Conservation (phyloP, 1,140 invertebrate species). For the Drosophila equinoxialis region DNA sequence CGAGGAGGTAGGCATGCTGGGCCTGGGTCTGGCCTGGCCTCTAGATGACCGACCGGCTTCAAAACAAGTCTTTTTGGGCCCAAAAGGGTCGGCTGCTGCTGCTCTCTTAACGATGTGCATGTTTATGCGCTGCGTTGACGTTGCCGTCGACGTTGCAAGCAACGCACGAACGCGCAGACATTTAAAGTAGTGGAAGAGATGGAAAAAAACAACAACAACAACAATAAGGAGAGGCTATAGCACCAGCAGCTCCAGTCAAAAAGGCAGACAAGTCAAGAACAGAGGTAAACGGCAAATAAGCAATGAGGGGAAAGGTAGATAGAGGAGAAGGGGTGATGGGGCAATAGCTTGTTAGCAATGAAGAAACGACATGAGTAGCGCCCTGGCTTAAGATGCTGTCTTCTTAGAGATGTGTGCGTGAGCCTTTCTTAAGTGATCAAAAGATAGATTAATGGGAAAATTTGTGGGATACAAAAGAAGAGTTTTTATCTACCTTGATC, state of each 20-base stretch:
- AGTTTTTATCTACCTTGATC: no score
- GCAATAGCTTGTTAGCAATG: slow-evolving; percentile 67
- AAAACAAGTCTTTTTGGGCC: slow-evolving; percentile 55
- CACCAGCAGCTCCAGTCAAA: slow-evolving; percentile 24
- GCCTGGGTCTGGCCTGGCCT: slow-evolving; percentile 57
- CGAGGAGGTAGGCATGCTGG: slow-evolving; percentile 43
- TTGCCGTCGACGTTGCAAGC: slow-evolving; percentile 48
- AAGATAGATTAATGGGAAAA: no score
- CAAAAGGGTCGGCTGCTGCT: slow-evolving; percentile 42
- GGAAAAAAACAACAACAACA: slow-evolving; percentile 26
- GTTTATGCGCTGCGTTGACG: slow-evolving; percentile 63
- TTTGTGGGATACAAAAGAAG: not conserved
- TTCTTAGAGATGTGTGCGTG: slow-evolving; percentile 24
- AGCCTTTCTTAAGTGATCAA: not conserved
- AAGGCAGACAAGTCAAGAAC: slow-evolving; percentile 24
- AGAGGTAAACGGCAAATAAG: slow-evolving; percentile 11
- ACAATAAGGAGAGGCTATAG: slow-evolving; percentile 14
- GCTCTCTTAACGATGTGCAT: slow-evolving; percentile 72
- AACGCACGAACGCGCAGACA: slow-evolving; percentile 62
- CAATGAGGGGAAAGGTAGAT: no score
- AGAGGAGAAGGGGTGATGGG: not conserved
- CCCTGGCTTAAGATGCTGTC: slow-evolving; percentile 40
- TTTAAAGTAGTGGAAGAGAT: slow-evolving; percentile 49
- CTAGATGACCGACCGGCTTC: slow-evolving; percentile 58
- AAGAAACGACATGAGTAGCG: slow-evolving; percentile 36